Evolutionary conservation across 1,140 invertebrate genomes (phyloP), one percentile per base, ranked within the genome.

Genomic region (roundworm (Caenorhabditis elegans)): DNA sequence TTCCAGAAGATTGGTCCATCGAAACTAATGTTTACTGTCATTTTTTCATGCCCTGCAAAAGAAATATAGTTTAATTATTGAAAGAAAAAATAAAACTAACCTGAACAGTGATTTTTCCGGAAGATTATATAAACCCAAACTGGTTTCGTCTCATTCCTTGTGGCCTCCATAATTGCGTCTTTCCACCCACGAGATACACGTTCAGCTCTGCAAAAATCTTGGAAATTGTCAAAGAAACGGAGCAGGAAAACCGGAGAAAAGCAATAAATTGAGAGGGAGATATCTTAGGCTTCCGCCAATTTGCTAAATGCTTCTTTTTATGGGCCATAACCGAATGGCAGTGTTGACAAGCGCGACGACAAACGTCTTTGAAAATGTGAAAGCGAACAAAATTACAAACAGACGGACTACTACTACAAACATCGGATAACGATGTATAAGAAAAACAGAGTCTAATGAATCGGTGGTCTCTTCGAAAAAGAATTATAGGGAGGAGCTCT

Each of bases 41-140:
- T 86, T 78, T 89, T 89, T 17, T 89, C 88, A 70, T 89, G 88
- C 0, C 88, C 88, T 34, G 53, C 76, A 80, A 46, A 26, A 2
- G n/a, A n/a, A n/a, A n/a, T n/a, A 28, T 55, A 55, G n/a, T 55
- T 10, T 11, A 55, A 10, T 55, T 28, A 24, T 24, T 10, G 19
- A 24, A 55, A 22, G 26, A 31, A 77, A 47, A 26, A 3, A 43
- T n/a, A 60, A 0, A 60, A 6, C 26, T 39, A 55, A 81, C 80
- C 80, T 76, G 80, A 81, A 28, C 80, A 81, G 26, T 81, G 80
- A 48, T 89, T 89, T 76, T 86, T 87, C 17, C 88, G 84, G 60
- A 89, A 89, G 78, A 89, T 89, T 10, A 89, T 86, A 76, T 89
- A 89, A 36, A 89, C 81, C 88, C 88, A 89, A 39, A 89, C 88